Base-by-base conservation (phyloP, 2,797 vertebrate genomes). In the Notolepis coatsorum region DNA sequence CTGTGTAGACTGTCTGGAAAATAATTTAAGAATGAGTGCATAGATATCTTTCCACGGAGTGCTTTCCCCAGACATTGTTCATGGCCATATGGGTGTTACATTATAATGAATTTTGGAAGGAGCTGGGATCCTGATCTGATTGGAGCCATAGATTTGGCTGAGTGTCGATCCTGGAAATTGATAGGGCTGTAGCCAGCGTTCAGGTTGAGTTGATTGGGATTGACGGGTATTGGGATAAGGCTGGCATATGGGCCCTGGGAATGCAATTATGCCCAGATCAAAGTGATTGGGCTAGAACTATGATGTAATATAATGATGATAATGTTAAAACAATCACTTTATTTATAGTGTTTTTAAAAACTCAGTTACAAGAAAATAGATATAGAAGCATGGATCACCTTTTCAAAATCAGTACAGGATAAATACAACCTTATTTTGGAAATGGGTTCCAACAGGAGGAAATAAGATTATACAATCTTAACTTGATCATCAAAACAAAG, bases 201-300 rank as follows among this genome's bases (percentile, higher is more conserved):
- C 46, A 65, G 50, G 6, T 48, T 21, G 23, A 72, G 65, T 13
- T 9, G 20, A 50, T 37, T 33, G 33, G 39, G 7, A 47, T 39
- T 62, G 69, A 58, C 42, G 56, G 41, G 35, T 57, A 9, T 17
- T 20, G 18, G 30, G 46, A 65, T 73, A 50, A 46, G 59, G 33
- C n/a, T n/a, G n/a, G 15, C 20, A 12, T 9, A 8, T 25, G 8
- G 33, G 21, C 54, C 7, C 64, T 71, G 56, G 72, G 61, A 74
- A 85, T 49, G 64, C 53, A 47, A 65, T 84, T 75, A 67, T 5
- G 67, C 50, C 23, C 62, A 25, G 28, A 51, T 17, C 6, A 21
- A 12, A 38, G 3, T 6, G 12, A 7, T 13, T 13, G 35, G 35
- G 35, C n/a, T n/a, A n/a, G n/a, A n/a, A n/a, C n/a, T n/a, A n/a